Evolutionary conservation across 92 coral and sea anemone species (phyloP).

Genomic region (Porites evermanni): DNA sequence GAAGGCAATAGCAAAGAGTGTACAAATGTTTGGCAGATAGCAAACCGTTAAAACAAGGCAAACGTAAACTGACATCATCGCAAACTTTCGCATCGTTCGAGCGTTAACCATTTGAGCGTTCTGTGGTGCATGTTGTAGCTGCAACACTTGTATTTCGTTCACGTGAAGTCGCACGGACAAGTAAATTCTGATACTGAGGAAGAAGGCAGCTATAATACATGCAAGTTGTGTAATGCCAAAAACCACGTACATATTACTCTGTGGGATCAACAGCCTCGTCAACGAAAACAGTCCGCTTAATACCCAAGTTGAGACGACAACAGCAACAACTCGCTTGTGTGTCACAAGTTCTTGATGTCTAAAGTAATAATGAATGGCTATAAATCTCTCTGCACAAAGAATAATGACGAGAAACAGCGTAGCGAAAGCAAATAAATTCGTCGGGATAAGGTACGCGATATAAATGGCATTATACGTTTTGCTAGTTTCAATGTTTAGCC

Average conservation of each 20-base stretch:
- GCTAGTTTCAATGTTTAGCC: no score
- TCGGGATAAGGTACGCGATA: background rate
- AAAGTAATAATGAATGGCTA: background rate
- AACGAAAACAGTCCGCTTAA: background rate
- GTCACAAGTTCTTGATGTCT: conserved; percentile 1
- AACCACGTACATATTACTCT: background rate
- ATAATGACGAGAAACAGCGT: background rate
- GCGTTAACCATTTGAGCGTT: background rate
- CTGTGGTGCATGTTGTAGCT: background rate
- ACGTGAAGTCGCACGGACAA: background rate
- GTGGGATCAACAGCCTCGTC: background rate
- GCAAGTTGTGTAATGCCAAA: background rate
- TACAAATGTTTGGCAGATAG: no score
- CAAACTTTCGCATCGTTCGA: no score
- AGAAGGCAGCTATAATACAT: background rate
- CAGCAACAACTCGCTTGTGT: conserved; percentile 7
- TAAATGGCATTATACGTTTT: background rate
- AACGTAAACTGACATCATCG: no score
- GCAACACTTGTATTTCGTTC: background rate
- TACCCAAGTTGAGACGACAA: background rate
- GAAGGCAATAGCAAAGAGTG: no score
- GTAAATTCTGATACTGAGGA: background rate
- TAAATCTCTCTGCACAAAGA: background rate
- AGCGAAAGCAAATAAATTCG: background rate
- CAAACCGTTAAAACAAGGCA: no score